Base-by-base conservation (phyloP, 2,797 vertebrate species). In the Arnoldichthys spilopterus region DNA sequence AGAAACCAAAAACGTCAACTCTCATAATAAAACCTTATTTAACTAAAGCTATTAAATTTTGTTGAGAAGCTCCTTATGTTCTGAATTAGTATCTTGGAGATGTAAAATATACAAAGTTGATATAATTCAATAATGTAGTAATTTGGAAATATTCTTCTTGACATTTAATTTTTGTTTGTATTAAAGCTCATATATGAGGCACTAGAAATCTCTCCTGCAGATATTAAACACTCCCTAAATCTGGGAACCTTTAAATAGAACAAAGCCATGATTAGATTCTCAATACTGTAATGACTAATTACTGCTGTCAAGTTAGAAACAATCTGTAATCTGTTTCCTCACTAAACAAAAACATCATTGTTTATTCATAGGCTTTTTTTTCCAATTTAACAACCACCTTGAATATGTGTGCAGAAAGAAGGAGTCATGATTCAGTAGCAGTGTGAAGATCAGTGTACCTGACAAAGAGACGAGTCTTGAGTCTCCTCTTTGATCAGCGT, bases 211-310 rank as follows among this genome's bases (percentile, higher is more conserved):
- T 43, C 40, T 43, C 11, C 40, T 43, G 40, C 40, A 43, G 40
- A 43, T 37, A 8, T 37, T 37, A 37, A 37, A 37, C 34, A 43
- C 40, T 6, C 5, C 5, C 40, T 43, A 43, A 43, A 43, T 43
- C 40, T 12, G 40, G 40, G 9, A 12, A 11, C 40, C 47, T 51
- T 51, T 51, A 51, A 18, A 51, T 54, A 74, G 26, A 26, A 59
- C 76, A 62, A 54, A 56, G 45, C 68, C 72, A 53, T 72, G 47
- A 72, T 72, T 56, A 64, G 18, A 22, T 56, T 51, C 58, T 43
- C 30, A 72, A 72, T 54, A 54, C 20, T 45, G 58, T 72, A 78
- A 64, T 54, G 22, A 56, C 47, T 78, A 72, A 72, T 64, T 72
- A 32, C 20, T 72, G 49, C 49, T 66, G 30, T 30, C 37, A 64